Evolutionary conservation across 2,888 invertebrate genomes (phyloP).

Genomic region (Margaritifera margaritifera): DNA sequence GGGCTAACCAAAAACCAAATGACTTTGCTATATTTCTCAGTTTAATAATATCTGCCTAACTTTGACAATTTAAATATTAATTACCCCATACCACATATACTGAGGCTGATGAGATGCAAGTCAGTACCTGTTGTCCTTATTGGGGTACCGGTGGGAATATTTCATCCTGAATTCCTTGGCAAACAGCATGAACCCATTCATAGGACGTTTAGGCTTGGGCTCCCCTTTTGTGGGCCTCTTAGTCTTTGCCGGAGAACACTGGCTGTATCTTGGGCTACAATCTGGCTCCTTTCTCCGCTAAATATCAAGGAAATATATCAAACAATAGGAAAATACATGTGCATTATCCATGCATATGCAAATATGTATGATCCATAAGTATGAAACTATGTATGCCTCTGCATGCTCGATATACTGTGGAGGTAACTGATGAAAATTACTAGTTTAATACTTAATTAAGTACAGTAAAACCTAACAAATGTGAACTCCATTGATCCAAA

Average conservation of each 20-base stretch:
- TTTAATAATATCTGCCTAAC: no score
- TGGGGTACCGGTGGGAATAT: constrained; percentile 75
- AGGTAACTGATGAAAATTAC: no score
- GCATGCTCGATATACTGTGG: no score
- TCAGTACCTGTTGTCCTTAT: constrained; percentile 75
- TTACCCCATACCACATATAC: not conserved
- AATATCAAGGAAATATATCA: constrained; percentile 6
- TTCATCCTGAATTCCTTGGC: constrained; percentile 74
- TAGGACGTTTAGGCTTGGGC: constrained; percentile 73
- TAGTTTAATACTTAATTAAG: no score
- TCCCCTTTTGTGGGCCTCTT: constrained; percentile 52
- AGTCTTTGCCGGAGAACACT: constrained; percentile 26
- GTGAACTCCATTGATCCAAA: no score
- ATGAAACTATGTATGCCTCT: no score
- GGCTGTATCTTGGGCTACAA: constrained; percentile 28
- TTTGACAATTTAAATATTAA: no score
- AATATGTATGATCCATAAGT: no score
- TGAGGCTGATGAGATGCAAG: not conserved
- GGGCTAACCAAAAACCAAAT: no score
- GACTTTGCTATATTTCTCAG: no score
- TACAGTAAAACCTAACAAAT: no score
- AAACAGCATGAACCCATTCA: constrained; percentile 77
- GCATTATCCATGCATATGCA: no score
- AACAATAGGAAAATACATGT: not conserved
- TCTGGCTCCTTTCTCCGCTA: constrained; percentile 51